Evolutionary conservation across 2,797 vertebrate genomes (phyloP).

Genomic region (Mormyrops boulengeri): DNA sequence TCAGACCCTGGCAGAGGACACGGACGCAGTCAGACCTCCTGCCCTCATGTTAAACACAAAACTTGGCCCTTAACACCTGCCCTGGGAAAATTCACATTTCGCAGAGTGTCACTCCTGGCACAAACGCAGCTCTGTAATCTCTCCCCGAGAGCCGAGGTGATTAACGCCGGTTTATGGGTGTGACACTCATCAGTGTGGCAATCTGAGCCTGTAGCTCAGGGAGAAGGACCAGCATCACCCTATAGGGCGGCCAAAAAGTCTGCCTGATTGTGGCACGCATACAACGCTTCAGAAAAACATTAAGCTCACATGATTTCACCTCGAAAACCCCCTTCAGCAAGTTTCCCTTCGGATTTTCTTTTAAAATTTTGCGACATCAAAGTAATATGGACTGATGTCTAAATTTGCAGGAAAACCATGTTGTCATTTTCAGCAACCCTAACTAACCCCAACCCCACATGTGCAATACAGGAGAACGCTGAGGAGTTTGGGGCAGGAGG

Average conservation of each 20-base stretch:
- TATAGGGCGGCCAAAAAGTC: background rate
- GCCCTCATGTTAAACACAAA: constrained; percentile 26
- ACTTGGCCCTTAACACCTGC: background rate
- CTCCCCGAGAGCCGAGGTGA: constrained; percentile 38
- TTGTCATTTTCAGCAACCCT: background rate
- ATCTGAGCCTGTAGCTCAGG: background rate
- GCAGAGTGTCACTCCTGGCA: background rate
- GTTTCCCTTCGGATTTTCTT: background rate
- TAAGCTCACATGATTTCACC: background rate
- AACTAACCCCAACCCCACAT: background rate
- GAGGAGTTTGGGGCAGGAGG: background rate
- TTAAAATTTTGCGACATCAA: background rate
- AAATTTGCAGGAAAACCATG: background rate
- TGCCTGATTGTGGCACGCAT: background rate
- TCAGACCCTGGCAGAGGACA: background rate
- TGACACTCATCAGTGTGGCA: constrained; percentile 40
- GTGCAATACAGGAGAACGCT: background rate
- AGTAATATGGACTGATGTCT: background rate
- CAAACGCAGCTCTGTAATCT: constrained; percentile 13
- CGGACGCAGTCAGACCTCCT: background rate
- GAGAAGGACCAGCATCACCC: background rate
- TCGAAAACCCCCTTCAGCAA: background rate
- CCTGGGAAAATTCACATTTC: background rate
- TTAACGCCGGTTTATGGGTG: constrained; percentile 13
- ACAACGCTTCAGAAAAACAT: background rate